Evolutionary conservation across 2,797 vertebrate genomes (phyloP).

Genomic region (Parauchenoglanis punctatus): DNA sequence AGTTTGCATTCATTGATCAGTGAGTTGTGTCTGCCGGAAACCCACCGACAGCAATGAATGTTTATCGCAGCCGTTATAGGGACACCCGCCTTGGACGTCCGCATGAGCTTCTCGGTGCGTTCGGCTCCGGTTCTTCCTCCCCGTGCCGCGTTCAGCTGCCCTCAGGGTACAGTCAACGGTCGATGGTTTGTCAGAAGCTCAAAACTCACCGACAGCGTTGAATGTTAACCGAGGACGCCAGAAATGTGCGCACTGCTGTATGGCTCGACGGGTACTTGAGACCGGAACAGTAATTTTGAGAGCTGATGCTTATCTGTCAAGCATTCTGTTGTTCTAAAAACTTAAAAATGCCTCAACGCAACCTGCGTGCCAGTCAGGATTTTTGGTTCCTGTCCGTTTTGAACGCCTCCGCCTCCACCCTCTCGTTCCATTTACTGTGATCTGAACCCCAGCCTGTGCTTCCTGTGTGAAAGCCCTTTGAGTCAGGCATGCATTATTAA

Average conservation of each 20-base stretch:
- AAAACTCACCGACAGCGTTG: conserved; percentile 99
- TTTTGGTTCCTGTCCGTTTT: conserved; percentile 10
- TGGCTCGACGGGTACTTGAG: not conserved
- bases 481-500: conserved; percentile 83
- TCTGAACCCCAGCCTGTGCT: conserved; percentile 75
- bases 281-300: no score
- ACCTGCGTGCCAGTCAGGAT: conserved; percentile 6
- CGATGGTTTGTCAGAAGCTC: conserved; percentile 93
- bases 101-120: not conserved
- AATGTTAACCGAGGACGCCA: conserved; percentile 94
- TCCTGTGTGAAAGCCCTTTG: conserved; percentile 74
- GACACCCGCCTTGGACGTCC: not conserved
- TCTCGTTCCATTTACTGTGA: conserved; percentile 73
- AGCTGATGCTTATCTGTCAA: not conserved
- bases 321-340: not conserved
- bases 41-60: conserved; percentile 99
- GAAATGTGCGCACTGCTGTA: not conserved
- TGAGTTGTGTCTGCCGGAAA: conserved; percentile 89
- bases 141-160: conserved; percentile 49
- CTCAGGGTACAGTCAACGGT: conserved; percentile 99
- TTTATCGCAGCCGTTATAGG: conserved; percentile 95
- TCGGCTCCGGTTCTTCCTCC: not conserved
- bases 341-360: not conserved
- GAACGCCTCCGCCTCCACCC: not conserved
- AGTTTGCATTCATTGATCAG: conserved; percentile 99